Evolutionary conservation across 2,888 invertebrate species (phyloP), one percentile per base, ranked within the genome.

Genomic region (Ophonus ardosiacus): DNA sequence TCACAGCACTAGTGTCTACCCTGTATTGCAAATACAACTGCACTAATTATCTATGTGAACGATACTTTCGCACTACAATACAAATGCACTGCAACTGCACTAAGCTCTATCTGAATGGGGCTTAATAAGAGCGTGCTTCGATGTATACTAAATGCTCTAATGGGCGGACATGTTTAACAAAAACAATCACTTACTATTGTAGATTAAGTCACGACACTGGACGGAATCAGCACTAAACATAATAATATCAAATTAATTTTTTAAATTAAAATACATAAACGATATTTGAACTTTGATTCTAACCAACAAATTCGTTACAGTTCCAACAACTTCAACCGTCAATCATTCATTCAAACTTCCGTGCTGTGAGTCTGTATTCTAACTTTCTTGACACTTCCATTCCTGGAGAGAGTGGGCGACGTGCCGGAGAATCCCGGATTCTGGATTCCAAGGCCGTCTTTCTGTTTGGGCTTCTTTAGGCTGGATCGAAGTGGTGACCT

Each of bases 361-460:
- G 97, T 98, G 90, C 97, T 97, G 90, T 97, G 97, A 56, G 97
- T 97, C 90, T 97, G 97, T 90, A 98, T 97, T 86, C 97, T 94
- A 86, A 97, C 97, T 92, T 97, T 97, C 90, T 97, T 97, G 89
- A 97, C 95, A 89, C 97, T 97, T 0, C 97, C 97, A 88, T 97
- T 97, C 83, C 97, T 93, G 78, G 96, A 95, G 86, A 97, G 93
- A 0, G 97, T 95, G 0, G 97, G 97, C 15, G 97, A 97, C 87
- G 96, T 95, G 0, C 96, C 96, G 0, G 96, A 96, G 88, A 95
- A 96, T 56, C 96, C 96, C 0, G 97, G 97, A 92, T 97, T 97
- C 88, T 96, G 97, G 86, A 97, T 97, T 8, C 97, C 97, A 85
- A 97, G 91, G 17, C 94, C 94, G n/a, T 93, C 93, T 86, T 93